Conservation (phyloP, 2,888 invertebrate species). For the Pyrrhia umbra region DNA sequence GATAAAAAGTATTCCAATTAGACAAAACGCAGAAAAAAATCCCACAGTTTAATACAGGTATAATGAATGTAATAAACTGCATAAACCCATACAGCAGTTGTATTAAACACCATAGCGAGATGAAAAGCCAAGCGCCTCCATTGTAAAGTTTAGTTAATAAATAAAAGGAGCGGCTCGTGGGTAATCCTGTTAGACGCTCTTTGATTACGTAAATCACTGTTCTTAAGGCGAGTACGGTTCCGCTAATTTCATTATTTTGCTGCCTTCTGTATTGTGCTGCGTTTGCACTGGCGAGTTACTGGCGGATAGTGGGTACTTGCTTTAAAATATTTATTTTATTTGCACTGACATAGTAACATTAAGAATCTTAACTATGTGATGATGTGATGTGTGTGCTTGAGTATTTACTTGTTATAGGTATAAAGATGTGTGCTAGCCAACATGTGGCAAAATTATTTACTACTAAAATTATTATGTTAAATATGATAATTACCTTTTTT, state of each 20-base stretch:
- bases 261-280: slow-evolving; percentile 57
- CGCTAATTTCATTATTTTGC: slow-evolving; percentile 80
- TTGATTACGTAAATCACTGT: slow-evolving; percentile 85
- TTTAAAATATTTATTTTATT: neutral
- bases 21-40: neutral
- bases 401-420: too few species aligned
- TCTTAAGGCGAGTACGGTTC: slow-evolving; percentile 76
- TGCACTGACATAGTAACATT: too few species aligned
- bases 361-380: too few species aligned
- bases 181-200: slow-evolving; percentile 78
- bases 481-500: too few species aligned
- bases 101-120: slow-evolving; percentile 26
- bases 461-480: too few species aligned
- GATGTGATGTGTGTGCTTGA: too few species aligned
- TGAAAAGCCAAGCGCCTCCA: slow-evolving; percentile 26
- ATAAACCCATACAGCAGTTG: neutral
- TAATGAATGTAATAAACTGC: neutral
- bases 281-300: slow-evolving; percentile 42
- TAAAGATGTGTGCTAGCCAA: too few species aligned
- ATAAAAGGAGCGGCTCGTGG: slow-evolving; percentile 60
- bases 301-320: neutral
- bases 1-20: too few species aligned
- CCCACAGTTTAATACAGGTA: neutral
- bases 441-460: too few species aligned
- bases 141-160: slow-evolving; percentile 57